Evolutionary conservation across 2,113 vertebrate species (phyloP).

Genomic region (Terrapene triunguis): DNA sequence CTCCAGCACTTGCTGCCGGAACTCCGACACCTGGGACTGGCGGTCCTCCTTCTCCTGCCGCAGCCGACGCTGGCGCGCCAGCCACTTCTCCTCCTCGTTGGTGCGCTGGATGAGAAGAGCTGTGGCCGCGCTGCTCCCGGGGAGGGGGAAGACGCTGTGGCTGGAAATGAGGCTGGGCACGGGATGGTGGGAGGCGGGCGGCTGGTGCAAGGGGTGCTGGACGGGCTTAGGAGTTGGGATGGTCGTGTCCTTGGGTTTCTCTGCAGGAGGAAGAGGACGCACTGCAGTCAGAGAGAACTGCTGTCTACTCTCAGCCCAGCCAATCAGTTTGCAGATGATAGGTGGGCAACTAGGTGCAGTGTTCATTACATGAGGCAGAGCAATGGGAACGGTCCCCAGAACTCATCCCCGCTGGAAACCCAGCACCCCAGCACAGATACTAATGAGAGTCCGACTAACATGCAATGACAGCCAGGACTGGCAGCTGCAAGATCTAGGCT

Average conservation of each 20-base stretch:
- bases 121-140: constrained; percentile 82
- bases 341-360: neutral
- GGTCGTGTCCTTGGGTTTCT: constrained; percentile 92
- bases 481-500: neutral
- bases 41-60: constrained; percentile 98
- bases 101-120: constrained; percentile 91
- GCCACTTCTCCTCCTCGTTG: constrained; percentile 97
- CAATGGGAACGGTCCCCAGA: neutral
- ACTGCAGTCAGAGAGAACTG: fast-evolving
- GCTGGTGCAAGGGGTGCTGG: constrained; percentile 87
- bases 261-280: constrained; percentile 66
- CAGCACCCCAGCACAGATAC: neutral
- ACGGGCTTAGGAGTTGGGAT: constrained; percentile 89
- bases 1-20: constrained; percentile 96
- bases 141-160: constrained; percentile 88
- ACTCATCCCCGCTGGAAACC: neutral
- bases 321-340: neutral
- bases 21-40: constrained; percentile 97
- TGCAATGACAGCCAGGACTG: neutral
- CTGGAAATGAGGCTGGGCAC: constrained; percentile 90
- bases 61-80: constrained; percentile 93
- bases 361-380: neutral
- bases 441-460: neutral
- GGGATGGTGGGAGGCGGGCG: constrained; percentile 84
- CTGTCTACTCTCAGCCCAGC: neutral